A percentile compares a stretch with the other conserved stretches of the same genome.
These are phyloP conservation scores for Caerostris darwini DNA, from an alignment of 1,140 invertebrate species.

Conservation along the genomic window DNA sequence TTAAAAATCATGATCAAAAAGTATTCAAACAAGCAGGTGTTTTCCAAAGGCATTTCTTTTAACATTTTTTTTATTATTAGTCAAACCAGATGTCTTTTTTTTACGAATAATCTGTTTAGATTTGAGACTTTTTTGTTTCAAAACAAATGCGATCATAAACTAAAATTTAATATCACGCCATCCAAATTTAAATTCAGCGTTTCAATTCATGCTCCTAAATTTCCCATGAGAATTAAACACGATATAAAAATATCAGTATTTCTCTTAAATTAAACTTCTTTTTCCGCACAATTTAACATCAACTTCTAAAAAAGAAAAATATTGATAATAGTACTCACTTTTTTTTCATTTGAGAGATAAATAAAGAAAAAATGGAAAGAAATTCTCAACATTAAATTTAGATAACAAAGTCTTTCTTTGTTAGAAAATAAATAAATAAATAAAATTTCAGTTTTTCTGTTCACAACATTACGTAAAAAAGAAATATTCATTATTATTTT, in stretches of 20 bases:
- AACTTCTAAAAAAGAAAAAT: neutral
- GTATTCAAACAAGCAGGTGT: too few species aligned
- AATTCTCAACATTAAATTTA: neutral
- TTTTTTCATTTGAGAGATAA: neutral
- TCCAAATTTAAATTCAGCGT: constrained; percentile 9
- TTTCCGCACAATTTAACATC: neutral
- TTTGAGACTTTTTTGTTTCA: too few species aligned
- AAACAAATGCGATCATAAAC: neutral
- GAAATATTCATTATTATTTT: constrained; percentile 42
- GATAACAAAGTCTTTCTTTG: neutral
- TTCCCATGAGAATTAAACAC: neutral
- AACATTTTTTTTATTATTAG: too few species aligned
- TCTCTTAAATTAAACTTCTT: constrained; percentile 34
- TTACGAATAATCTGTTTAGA: too few species aligned
- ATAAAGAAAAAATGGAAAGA: neutral
- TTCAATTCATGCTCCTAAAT: neutral
- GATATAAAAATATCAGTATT: neutral
- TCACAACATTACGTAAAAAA: neutral
- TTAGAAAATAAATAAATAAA: neutral
- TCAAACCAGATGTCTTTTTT: too few species aligned
- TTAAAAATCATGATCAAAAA: too few species aligned
- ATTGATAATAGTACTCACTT: neutral
- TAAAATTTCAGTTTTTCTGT: neutral
- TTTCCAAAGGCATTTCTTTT: too few species aligned
- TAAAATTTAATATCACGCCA: neutral